Evolutionary conservation across 1,140 invertebrate species (phyloP).

Genomic region (Drosophila auraria): DNA sequence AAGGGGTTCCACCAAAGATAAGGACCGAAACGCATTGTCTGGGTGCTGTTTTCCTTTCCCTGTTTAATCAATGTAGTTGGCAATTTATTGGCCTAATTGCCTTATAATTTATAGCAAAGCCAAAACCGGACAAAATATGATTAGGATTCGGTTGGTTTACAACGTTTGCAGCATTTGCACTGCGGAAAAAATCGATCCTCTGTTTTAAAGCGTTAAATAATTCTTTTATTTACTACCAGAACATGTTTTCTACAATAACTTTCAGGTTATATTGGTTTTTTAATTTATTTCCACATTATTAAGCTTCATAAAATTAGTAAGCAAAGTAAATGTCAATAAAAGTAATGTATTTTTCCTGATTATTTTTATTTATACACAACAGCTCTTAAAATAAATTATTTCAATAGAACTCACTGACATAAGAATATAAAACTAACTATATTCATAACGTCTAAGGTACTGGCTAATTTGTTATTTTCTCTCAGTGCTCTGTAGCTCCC

Average conservation of each 20-base stretch:
- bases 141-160: constrained; percentile 2
- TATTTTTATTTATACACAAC: neutral
- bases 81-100: constrained; percentile 73
- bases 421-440: neutral
- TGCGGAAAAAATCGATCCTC: neutral
- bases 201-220: too few species aligned
- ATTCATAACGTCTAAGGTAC: neutral
- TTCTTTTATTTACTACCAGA: too few species aligned
- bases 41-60: constrained; percentile 1
- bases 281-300: neutral
- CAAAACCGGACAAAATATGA: constrained; percentile 30
- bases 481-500: neutral
- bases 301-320: neutral
- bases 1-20: constrained; percentile 25
- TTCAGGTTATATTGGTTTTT: neutral
- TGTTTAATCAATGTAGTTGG: constrained; percentile 53
- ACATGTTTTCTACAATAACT: too few species aligned
- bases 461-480: neutral
- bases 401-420: neutral
- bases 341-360: neutral
- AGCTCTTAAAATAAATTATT: neutral
- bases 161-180: neutral
- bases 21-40: constrained; percentile 34
- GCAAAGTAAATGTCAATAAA: neutral
- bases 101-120: constrained; percentile 66